These are phyloP conservation scores for Adelosebastes latens DNA, from an alignment of 2,797 vertebrate genomes.

Conservation along the genomic window DNA sequence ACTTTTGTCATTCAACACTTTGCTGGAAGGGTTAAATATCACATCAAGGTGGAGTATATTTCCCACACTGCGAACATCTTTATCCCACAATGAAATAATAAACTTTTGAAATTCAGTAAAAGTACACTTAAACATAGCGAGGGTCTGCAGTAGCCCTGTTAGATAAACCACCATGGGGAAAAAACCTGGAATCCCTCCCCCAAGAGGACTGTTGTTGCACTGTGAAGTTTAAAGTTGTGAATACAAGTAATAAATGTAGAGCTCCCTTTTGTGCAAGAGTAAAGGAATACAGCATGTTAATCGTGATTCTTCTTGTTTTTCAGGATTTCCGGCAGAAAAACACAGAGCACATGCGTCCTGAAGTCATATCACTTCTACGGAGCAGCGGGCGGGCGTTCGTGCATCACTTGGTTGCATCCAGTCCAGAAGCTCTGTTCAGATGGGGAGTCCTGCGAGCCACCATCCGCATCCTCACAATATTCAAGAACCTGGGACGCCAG, in stretches of 20 bases:
- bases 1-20: conserved; percentile 93
- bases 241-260: background rate
- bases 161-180: conserved; percentile 57
- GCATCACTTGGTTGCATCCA: conserved; percentile 90
- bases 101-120: conserved; percentile 1
- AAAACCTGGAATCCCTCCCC: conserved; percentile 8
- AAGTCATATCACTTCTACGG: conserved; percentile 90
- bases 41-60: conserved; percentile 87
- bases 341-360: conserved; percentile 93
- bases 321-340: conserved; percentile 95
- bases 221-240: background rate
- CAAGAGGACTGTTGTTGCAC: background rate
- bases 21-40: conserved; percentile 92
- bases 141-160: conserved; percentile 2
- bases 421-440: conserved; percentile 91
- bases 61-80: background rate
- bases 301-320: background rate
- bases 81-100: background rate
- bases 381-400: conserved; percentile 90
- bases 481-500: conserved; percentile 83
- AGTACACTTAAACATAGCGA: background rate
- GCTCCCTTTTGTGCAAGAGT: background rate
- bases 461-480: conserved; percentile 86
- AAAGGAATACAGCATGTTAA: background rate
- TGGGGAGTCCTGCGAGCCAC: conserved; percentile 93